Base-by-base conservation (phyloP, 1,140 invertebrate genomes). In the Nymphalis io region DNA sequence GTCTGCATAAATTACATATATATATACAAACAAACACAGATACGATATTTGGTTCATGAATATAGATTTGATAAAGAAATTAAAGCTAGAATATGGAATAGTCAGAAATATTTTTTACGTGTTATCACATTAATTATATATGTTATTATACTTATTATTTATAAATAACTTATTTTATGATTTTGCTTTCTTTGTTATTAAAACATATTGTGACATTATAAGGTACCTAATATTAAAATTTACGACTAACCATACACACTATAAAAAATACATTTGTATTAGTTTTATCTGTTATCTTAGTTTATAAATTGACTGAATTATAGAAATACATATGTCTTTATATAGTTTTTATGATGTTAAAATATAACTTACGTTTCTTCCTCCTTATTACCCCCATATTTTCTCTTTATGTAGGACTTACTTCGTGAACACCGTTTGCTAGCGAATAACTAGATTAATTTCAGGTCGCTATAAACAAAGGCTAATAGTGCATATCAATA, bases 371-470 rank as follows among this genome's bases (percentile, higher is more conserved):
- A 89, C 89, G 87, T 75, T 91, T 91, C 81, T 89, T 91, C 76
- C 81, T 85, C 66, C 89, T 84, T 76, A 91, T 85, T 40, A 91
- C 89, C 70, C 89, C 89, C 89, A 91, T 91, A 82, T 21, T 38
- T 58, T 18, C 40, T 79, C 60, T 83, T 81, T 76, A 75, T 77
- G 78, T 59, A 70, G 72, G 53, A 68, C 60, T 39, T 74, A 80
- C 75, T 73, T 75, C 72, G 75, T 78, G 76, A 59, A 11, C 58
- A 60, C 70, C 58, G 61, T 39, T 48, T 21, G 16, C 55, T 18
- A 3, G 27, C 20, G 21, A 46, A 46, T 33, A 27, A 58, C 44
- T 68, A 68, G 64, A 33, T 33, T 33, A 51, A 53, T 51, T 46
- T 46, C 53, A 60, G 69, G 58, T 62, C 68, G 63, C 63, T 60